Base-by-base conservation (phyloP, 2,797 vertebrate species). In the Amniataba percoides region DNA sequence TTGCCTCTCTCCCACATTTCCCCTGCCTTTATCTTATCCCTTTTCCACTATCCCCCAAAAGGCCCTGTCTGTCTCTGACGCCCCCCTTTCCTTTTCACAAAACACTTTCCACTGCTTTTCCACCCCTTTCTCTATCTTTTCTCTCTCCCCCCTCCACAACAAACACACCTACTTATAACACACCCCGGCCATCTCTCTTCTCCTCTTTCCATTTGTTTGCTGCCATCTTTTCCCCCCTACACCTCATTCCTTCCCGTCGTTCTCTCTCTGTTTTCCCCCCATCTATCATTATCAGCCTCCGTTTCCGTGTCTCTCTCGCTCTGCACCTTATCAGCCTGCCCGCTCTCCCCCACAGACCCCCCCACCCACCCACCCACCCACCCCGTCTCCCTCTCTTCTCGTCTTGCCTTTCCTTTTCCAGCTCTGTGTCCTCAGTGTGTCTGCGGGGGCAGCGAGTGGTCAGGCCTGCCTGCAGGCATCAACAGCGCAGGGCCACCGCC, bases 391-490 rank as follows among this genome's bases (percentile, higher is more conserved):
- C 77, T 52, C 36, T 40, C 53, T 21, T 46, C 71, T 46, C 42
- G 13, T 58, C 51, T 62, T 10, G 10, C 71, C 72, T 65, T 69
- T 74, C 70, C 56, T 42, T 57, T 58, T 70, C 51, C 56, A 39
- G 40, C 66, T 49, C 64, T 45, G 65, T 71, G 78, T 86, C 78
- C 87, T 72, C 80, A 2, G 60, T 53, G 78, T 69, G 83, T 81
- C 89, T 85, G 82, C 53, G 85, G 69, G 84, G 88, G 86, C 86
- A 88, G 83, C 53, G n/a, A 88, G 86, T 87, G 92, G 87, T 92
- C 88, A 90, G 86, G 78, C 60, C 76, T 57, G 87, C 88, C 90
- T 87, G 73, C 68, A 81, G 90, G 86, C 91, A 93, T 88, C 80
- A 66, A 71, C 86, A 83, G 85, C 69, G 79, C 75, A 80, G 87